These are phyloP conservation scores for Ephialtes manifestator DNA, from an alignment of 2,888 invertebrate species.

Conservation along the genomic window DNA sequence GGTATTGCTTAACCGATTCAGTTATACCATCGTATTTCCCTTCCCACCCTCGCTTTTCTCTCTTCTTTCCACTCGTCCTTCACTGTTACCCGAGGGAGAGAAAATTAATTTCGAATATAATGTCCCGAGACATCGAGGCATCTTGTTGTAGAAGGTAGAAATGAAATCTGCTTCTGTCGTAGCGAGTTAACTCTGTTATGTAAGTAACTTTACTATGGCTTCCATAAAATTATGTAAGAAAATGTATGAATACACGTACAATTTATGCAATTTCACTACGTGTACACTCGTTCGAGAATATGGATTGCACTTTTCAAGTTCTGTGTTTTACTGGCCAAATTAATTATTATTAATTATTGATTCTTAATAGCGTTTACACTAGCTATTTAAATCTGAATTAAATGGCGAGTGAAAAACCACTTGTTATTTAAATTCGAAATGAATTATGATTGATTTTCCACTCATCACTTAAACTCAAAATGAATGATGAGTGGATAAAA, in stretches of 20 bases:
- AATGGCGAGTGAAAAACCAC: too few relatives aligned
- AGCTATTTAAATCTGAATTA: too few relatives aligned
- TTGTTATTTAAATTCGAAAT: too few relatives aligned
- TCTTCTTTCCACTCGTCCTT: constrained; percentile 8
- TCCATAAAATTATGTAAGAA: constrained; percentile 2
- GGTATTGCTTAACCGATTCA: constrained; percentile 47
- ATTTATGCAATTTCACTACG: neutral
- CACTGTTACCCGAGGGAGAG: neutral
- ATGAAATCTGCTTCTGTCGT: constrained; percentile 21
- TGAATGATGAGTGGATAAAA: too few relatives aligned
- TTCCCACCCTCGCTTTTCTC: neutral
- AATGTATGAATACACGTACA: neutral
- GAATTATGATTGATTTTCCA: too few relatives aligned
- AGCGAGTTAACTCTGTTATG: neutral
- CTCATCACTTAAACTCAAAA: too few relatives aligned
- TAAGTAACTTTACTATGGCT: neutral
- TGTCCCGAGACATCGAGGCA: constrained; percentile 20
- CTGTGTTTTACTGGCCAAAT: too few relatives aligned
- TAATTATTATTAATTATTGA: too few relatives aligned
- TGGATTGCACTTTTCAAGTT: too few relatives aligned
- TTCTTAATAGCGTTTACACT: too few relatives aligned
- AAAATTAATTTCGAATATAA: constrained; percentile 64
- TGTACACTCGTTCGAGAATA: neutral
- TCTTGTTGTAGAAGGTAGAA: neutral
- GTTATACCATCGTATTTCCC: constrained; percentile 36